Conservation (phyloP, 1,140 invertebrate species). For the Papilio polyxenes region DNA sequence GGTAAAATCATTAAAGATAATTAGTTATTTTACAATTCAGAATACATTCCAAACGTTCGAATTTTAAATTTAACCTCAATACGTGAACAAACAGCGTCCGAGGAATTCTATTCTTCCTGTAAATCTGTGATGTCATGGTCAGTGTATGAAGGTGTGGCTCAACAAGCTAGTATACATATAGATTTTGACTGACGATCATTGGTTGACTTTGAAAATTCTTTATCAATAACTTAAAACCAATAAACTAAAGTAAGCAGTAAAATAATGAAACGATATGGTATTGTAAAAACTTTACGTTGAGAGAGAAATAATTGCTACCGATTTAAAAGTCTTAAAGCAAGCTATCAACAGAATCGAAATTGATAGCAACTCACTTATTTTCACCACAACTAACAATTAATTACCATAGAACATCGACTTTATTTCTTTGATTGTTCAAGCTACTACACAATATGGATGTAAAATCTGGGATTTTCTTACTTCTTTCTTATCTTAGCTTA, state of each 20-base stretch:
- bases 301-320: background rate
- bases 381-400: too few species aligned
- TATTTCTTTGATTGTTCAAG: background rate
- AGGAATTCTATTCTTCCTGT: constrained; percentile 43
- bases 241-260: background rate
- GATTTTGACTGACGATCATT: background rate
- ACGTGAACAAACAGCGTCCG: constrained; percentile 46
- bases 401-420: background rate
- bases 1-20: constrained; percentile 40
- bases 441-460: background rate
- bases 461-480: background rate
- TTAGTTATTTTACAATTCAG: constrained; percentile 42
- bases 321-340: background rate
- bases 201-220: background rate
- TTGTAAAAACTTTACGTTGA: too few species aligned
- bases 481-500: background rate
- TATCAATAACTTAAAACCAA: background rate
- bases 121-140: constrained; percentile 40
- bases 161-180: background rate
- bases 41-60: constrained; percentile 34
- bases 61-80: constrained; percentile 52
- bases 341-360: too few species aligned
- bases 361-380: too few species aligned
- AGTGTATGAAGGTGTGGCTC: constrained; percentile 25
- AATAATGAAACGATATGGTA: background rate